Percentiles rank a stretch among this genome's conserved stretches.
Conservation (phyloP, 1,140 invertebrate genomes). For the Coenobita brevimanus region DNA sequence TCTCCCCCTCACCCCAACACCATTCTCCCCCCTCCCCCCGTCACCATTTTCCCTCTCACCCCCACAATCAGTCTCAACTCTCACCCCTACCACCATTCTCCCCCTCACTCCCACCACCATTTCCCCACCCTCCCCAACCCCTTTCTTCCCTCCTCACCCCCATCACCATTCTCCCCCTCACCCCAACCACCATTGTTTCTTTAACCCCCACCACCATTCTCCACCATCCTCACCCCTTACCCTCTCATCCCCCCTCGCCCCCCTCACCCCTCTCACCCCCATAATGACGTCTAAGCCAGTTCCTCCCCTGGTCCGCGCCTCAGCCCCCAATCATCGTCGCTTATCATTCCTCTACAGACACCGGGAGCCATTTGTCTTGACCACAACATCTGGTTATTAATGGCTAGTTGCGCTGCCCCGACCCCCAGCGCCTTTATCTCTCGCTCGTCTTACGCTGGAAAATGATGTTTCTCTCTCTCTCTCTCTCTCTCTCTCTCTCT, state of each 20-base stretch:
- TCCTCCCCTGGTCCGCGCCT: neutral
- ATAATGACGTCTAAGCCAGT: constrained; percentile 9
- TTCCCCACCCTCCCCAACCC: neutral
- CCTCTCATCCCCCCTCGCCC: too few relatives aligned
- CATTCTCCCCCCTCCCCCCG: neutral
- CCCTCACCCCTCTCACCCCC: neutral
- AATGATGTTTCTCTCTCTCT: too few relatives aligned
- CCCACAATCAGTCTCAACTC: neutral
- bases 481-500: too few relatives aligned
- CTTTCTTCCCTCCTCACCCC: neutral
- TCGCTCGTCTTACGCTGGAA: too few relatives aligned
- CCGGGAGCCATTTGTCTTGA: constrained; percentile 48
- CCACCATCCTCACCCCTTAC: too few relatives aligned
- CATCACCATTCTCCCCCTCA: neutral
- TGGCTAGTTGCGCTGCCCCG: neutral
- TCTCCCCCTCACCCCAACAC: constrained; percentile 2
- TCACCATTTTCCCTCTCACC: neutral
- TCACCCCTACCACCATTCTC: neutral
- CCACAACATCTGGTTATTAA: constrained; percentile 37
- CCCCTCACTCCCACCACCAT: neutral
- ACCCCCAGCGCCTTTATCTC: neutral
- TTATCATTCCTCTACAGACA: constrained; percentile 57
- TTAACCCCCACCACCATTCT: neutral
- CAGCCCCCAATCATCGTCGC: constrained; percentile 41
- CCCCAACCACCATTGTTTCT: neutral